These are phyloP conservation scores for Ciconia boyciana DNA, from an alignment of 2,113 vertebrate genomes.

Conservation along the genomic window DNA sequence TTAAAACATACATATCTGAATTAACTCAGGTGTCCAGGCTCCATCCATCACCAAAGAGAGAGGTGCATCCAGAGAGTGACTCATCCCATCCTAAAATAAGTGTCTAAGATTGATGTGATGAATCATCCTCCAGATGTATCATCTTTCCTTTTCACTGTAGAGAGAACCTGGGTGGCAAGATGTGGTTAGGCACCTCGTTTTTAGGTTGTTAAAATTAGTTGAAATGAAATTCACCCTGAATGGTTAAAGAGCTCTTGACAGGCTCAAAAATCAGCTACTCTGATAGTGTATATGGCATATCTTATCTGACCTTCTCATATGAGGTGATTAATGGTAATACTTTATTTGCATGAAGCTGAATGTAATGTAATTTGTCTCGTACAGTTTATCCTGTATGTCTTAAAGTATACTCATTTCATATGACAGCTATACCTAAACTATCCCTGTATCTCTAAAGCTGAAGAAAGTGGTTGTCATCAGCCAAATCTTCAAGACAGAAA, in stretches of 20 bases:
- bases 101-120: not conserved
- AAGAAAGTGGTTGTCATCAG: not conserved
- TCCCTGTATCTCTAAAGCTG: not conserved
- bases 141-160: not conserved
- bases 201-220: not conserved
- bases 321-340: not conserved
- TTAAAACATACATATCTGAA: not conserved
- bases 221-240: not conserved
- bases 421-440: not conserved
- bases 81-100: not conserved
- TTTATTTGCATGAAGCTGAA: not conserved
- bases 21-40: not conserved
- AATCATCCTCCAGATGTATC: not conserved
- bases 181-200: rapidly evolving
- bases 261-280: not conserved
- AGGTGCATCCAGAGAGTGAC: not conserved
- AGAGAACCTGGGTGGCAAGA: not conserved
- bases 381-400: not conserved
- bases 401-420: not conserved
- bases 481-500: not conserved
- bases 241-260: not conserved
- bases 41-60: not conserved
- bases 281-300: not conserved
- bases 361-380: not conserved
- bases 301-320: not conserved